A percentile compares a stretch with the other conserved stretches of the same genome.
Evolutionary conservation across 2,113 vertebrate species (phyloP).

Genomic region (Xyrauchen texanus): DNA sequence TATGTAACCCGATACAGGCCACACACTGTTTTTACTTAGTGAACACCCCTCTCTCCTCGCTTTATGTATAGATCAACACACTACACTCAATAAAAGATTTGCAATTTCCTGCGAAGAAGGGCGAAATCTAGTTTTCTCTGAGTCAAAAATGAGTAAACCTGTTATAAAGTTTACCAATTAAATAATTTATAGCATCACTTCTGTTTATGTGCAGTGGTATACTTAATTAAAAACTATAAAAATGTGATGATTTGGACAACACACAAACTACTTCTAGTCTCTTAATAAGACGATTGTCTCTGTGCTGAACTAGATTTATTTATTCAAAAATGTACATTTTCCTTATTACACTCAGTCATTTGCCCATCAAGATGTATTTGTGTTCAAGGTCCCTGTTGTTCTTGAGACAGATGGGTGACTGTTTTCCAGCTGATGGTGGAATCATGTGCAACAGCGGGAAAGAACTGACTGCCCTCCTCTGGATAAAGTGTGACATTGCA

Average conservation of each 20-base stretch:
- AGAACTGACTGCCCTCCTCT: conserved; percentile 13
- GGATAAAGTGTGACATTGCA: conserved; percentile 21
- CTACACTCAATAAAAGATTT: conserved; percentile 36
- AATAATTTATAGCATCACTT: no score
- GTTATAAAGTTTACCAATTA: no score
- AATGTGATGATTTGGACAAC: background rate
- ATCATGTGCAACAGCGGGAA: background rate
- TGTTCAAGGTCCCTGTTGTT: background rate
- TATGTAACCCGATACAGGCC: conserved; percentile 75
- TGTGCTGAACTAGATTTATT: background rate
- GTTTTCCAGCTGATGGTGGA: background rate
- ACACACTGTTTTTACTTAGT: conserved; percentile 64
- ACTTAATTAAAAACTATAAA: no score
- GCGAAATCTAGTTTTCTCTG: background rate
- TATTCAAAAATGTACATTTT: background rate
- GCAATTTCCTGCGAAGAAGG: background rate
- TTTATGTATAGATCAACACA: conserved; percentile 50
- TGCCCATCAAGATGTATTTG: background rate
- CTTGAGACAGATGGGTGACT: background rate
- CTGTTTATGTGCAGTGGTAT: no score
- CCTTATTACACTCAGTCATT: no score
- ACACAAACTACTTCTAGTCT: no score
- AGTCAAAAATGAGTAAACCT: no score
- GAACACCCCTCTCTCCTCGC: conserved; percentile 55
- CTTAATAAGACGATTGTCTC: no score